Percentiles rank a stretch among this genome's conserved stretches.
Evolutionary conservation across 2,113 vertebrate species (phyloP).

Genomic region (Eolophus roseicapilla): DNA sequence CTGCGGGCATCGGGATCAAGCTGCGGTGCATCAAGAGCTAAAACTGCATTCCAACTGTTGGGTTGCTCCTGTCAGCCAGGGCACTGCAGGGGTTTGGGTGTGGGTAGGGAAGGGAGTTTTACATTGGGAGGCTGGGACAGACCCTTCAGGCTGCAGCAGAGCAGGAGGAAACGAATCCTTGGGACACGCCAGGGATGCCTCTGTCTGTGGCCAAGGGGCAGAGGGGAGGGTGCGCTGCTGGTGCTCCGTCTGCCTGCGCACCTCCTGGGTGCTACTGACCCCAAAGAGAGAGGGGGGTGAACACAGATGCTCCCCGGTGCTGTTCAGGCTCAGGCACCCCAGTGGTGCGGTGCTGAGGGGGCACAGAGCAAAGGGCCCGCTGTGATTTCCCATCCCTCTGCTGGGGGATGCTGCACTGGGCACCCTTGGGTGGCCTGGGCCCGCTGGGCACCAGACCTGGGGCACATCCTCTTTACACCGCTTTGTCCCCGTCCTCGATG

Average conservation of each 20-base stretch:
- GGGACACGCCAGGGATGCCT: background rate
- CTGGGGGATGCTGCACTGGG: background rate
- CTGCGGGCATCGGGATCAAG: too few species aligned
- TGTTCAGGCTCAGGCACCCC: background rate
- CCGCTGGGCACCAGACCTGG: background rate
- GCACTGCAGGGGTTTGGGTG: background rate
- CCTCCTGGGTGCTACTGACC: background rate
- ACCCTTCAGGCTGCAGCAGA: background rate
- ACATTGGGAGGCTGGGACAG: too few species aligned
- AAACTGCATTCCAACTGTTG: background rate
- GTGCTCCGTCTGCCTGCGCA: background rate
- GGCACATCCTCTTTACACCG: too few species aligned
- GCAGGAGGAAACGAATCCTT: background rate
- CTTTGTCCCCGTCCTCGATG: too few species aligned
- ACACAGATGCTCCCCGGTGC: background rate
- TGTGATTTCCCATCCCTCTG: background rate
- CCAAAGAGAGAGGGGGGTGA: rapidly evolving
- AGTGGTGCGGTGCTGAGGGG: background rate
- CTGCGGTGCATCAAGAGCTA: too few species aligned
- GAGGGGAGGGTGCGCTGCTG: background rate
- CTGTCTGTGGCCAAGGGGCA: background rate
- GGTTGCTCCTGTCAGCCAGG: background rate
- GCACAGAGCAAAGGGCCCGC: background rate
- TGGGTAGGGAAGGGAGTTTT: background rate
- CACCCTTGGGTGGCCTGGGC: background rate